Percentiles rank a stretch among this genome's conserved stretches.
These are phyloP conservation scores for Notarius lentiginosus DNA, from an alignment of 2,113 vertebrate species.

Conservation along the genomic window DNA sequence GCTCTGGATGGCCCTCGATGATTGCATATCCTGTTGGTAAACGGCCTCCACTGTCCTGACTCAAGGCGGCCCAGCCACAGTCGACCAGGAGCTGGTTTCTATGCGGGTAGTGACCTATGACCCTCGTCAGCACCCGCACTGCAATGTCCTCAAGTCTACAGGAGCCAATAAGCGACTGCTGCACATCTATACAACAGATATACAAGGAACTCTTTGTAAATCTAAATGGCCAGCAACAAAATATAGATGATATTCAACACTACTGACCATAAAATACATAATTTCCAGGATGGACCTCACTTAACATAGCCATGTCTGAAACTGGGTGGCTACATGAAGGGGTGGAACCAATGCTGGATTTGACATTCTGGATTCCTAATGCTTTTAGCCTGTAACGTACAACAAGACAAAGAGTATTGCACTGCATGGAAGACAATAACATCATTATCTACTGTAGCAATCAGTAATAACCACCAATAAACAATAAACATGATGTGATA, in stretches of 20 bases:
- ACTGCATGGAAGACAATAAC: background rate
- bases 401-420: background rate
- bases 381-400: slow-evolving; percentile 69
- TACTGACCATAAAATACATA: slow-evolving; percentile 80
- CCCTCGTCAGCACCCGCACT: slow-evolving; percentile 77
- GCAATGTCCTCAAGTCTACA: slow-evolving; percentile 79
- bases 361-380: slow-evolving; percentile 68
- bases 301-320: slow-evolving; percentile 76
- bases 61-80: slow-evolving; percentile 78
- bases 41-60: slow-evolving; percentile 73
- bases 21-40: slow-evolving; percentile 73
- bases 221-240: background rate
- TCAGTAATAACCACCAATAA: background rate
- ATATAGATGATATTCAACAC: background rate
- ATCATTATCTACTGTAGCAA: background rate
- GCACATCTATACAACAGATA: slow-evolving; percentile 64
- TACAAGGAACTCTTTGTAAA: background rate
- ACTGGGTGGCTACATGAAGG: slow-evolving; percentile 83
- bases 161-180: slow-evolving; percentile 81
- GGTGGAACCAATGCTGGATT: slow-evolving; percentile 83
- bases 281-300: slow-evolving; percentile 84
- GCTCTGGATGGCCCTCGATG: slow-evolving; percentile 77
- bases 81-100: slow-evolving; percentile 81
- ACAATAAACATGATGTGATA: background rate
- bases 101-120: slow-evolving; percentile 79